Conservation (phyloP, 2,888 invertebrate genomes). For the Orthosia gothica region DNA sequence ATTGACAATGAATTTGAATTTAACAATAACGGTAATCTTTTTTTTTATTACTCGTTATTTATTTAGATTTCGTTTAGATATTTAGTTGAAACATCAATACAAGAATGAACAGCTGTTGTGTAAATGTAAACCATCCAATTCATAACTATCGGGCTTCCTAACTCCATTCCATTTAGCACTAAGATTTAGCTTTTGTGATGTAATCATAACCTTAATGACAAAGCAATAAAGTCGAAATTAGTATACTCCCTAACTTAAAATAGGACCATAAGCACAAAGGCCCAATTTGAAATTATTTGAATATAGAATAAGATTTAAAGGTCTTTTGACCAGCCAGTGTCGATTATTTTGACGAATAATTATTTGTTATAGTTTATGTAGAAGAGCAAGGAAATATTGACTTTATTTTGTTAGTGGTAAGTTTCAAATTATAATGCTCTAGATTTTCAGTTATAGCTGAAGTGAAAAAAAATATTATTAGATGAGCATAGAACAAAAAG, state of each 20-base stretch:
- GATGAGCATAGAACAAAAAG: slow-evolving; percentile 28
- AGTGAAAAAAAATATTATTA: slow-evolving; percentile 26
- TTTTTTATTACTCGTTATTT: too few species aligned
- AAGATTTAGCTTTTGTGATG: slow-evolving; percentile 35
- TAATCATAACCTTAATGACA: slow-evolving; percentile 46
- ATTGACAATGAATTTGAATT: neutral
- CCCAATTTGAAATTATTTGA: slow-evolving; percentile 42
- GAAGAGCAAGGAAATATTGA: slow-evolving; percentile 12
- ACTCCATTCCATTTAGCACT: slow-evolving; percentile 33
- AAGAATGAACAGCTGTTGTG: slow-evolving; percentile 5
- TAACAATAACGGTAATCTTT: neutral
- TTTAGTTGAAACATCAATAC: slow-evolving; percentile 33
- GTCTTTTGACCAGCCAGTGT: slow-evolving; percentile 56
- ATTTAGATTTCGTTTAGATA: neutral
- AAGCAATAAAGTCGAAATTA: slow-evolving; percentile 53
- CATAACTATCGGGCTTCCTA: slow-evolving; percentile 47
- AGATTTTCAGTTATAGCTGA: slow-evolving; percentile 30
- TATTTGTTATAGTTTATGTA: slow-evolving; percentile 10
- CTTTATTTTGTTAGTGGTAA: slow-evolving; percentile 34
- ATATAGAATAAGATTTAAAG: slow-evolving; percentile 40
- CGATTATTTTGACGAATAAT: slow-evolving; percentile 9
- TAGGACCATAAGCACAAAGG: slow-evolving; percentile 44
- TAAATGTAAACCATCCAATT: slow-evolving; percentile 14
- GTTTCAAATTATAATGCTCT: slow-evolving; percentile 38
- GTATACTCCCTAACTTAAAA: slow-evolving; percentile 23